A percentile compares a stretch with the other conserved stretches of the same genome.
phyloP scores from a whole-genome alignment of 2,888 invertebrate genomes.

The Melipona beecheii region DNA sequence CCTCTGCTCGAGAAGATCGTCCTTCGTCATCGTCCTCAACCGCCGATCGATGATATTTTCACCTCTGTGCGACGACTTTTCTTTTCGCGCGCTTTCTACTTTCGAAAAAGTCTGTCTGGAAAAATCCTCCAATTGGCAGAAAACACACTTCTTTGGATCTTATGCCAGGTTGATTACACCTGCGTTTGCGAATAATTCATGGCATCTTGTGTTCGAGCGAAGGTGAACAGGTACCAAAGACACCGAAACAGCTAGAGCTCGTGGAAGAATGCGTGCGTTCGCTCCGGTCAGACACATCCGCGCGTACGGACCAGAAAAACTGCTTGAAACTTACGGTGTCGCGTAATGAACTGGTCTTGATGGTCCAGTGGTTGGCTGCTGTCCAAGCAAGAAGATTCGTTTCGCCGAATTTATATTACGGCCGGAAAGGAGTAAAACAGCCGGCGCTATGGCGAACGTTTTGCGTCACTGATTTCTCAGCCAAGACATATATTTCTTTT shows the following conservation, averaged over 20 bases:
- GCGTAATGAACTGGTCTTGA: slow-evolving; percentile 24
- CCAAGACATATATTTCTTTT: neutral
- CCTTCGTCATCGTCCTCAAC: neutral
- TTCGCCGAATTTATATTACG: slow-evolving; percentile 16
- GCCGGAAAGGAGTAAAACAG: slow-evolving; percentile 18
- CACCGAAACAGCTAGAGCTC: slow-evolving; percentile 17
- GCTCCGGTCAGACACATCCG: slow-evolving; percentile 35
- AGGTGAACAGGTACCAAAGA: slow-evolving; percentile 59
- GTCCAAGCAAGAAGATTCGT: slow-evolving; percentile 31
- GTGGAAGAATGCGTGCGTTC: slow-evolving; percentile 43
- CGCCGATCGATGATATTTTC: no score
- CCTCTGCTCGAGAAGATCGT: no score
- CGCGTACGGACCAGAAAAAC: slow-evolving; percentile 33
- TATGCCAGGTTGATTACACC: slow-evolving; percentile 42
- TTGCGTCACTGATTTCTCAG: slow-evolving; percentile 7
- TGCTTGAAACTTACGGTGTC: slow-evolving; percentile 50
- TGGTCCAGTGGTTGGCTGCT: slow-evolving; percentile 14
- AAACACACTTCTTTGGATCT: neutral
- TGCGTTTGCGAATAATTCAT: slow-evolving; percentile 52
- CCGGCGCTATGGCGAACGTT: slow-evolving; percentile 4
- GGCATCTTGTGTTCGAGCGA: slow-evolving; percentile 50
- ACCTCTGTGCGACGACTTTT: neutral
- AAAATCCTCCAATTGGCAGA: neutral
- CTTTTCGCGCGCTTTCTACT: neutral
- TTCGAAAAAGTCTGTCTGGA: neutral